Conservation (phyloP, 2,888 invertebrate species). For the Pocota personata region DNA sequence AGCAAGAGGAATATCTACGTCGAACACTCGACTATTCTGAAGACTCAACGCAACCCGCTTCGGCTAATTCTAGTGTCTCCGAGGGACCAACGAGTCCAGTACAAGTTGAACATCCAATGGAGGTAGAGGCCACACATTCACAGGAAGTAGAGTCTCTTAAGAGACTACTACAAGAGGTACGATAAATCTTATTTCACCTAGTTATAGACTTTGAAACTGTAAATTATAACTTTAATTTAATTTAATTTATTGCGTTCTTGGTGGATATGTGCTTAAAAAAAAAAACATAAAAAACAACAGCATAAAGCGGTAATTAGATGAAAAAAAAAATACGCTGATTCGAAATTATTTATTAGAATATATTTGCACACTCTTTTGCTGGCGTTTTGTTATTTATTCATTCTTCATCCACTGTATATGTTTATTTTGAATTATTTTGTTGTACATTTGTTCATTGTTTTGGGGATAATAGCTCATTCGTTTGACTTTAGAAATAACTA, state of each 20-base stretch:
- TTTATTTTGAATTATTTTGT: conserved; percentile 52
- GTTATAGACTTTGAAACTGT: conserved; percentile 31
- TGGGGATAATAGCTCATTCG: background rate
- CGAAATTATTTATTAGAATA: conserved; percentile 70
- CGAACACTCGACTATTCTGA: conserved; percentile 83
- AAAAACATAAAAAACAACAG: conserved; percentile 79
- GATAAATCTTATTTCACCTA: conserved; percentile 25
- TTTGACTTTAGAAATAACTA: background rate
- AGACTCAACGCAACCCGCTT: conserved; percentile 83
- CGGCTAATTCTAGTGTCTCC: conserved; percentile 86
- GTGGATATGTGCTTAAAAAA: conserved; percentile 76
- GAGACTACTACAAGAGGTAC: conserved; percentile 91
- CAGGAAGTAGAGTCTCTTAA: conserved; percentile 89
- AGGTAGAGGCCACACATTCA: conserved; percentile 82
- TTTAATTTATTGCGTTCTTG: conserved; percentile 72
- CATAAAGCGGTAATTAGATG: conserved; percentile 83
- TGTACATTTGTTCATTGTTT: conserved; percentile 64
- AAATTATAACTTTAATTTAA: conserved; percentile 54
- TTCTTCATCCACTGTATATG: conserved; percentile 73
- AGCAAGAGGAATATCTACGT: conserved; percentile 82
- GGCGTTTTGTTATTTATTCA: conserved; percentile 69
- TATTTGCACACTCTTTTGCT: conserved; percentile 73
- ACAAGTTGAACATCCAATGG: conserved; percentile 84
- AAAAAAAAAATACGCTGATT: conserved; percentile 64
- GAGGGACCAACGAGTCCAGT: conserved; percentile 85